These are phyloP conservation scores for Nesidiocoris tenuis DNA, from an alignment of 2,888 invertebrate genomes.

Conservation along the genomic window DNA sequence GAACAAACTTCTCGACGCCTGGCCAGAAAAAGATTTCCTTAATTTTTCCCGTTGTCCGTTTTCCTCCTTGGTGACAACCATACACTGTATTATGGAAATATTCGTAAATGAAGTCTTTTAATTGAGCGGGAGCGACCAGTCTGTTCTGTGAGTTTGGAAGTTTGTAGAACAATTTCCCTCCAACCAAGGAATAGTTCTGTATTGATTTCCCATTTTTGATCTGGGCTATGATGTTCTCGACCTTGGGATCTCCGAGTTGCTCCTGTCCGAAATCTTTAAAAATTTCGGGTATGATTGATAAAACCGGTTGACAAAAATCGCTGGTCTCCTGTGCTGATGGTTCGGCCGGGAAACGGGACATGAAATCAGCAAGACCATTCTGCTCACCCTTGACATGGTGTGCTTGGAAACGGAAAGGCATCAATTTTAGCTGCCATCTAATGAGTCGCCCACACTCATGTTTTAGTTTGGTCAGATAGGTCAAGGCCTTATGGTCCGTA, in stretches of 20 bases:
- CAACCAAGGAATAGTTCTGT: background rate
- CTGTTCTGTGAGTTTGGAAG: background rate
- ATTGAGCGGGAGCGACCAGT: background rate
- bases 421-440: background rate
- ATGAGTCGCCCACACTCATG: background rate
- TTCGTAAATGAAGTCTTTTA: background rate
- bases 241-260: background rate
- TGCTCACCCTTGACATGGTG: background rate
- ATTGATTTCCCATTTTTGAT: background rate
- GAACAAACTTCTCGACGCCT: background rate
- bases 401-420: background rate
- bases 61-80: background rate
- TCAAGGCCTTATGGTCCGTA: background rate
- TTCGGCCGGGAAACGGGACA: background rate
- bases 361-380: background rate
- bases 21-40: background rate
- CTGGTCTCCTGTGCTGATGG: too few species aligned
- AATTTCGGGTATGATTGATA: background rate
- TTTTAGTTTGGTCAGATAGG: background rate
- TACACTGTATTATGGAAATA: background rate
- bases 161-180: background rate
- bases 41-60: background rate
- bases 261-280: background rate
- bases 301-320: background rate
- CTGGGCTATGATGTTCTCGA: background rate